Base-by-base conservation (phyloP, 2,888 invertebrate genomes). In the Choreutis nemorana region DNA sequence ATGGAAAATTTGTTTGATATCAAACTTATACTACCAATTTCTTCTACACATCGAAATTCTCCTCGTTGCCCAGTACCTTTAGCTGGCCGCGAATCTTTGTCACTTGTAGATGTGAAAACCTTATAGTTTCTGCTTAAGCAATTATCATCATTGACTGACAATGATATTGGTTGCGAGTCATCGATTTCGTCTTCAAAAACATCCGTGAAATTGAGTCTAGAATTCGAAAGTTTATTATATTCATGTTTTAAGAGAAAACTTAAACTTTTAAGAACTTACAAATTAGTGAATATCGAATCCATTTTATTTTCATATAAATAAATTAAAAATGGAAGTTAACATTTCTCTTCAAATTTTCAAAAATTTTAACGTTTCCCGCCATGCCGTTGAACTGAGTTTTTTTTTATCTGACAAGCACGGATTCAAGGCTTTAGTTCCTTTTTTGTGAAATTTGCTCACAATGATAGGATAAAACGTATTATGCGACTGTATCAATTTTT, bases 111-210 rank as follows among this genome's bases (percentile, higher is more conserved):
- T 27, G 26, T 14, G n/a, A 20, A 24, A 14, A 14, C 12, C 25
- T 12, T 24, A 26, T 10, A 21, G 26, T 36, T 27, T 28, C 23
- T 26, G 29, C 28, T 26, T 28, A 18, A n/a, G 22, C 14, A 10
- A 13, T 22, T 10, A 12, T 26, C 4, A n/a, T 28, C 10, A 6
- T 10, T 12, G 26, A 10, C 5, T 36, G 34, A 20, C 37, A 75
- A 45, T 1, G 77, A 75, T 28, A 78, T 26, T 2, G 78, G 75
- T 36, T 65, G 77, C 1, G 77, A 77, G 35, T 62, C 43, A 8
- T 26, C 26, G 24, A 11, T 1, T 6, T 65, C 70, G 27, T 67
- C 64, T 10, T 48, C 48, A n/a, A 73, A 42, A 26, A 68, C 36
- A 42, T 75, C 73, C 20, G 72, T 70, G 34, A 72, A 73, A 25